Percentiles rank a stretch among this genome's conserved stretches.
Evolutionary conservation across 2,888 invertebrate genomes (phyloP).

Genomic region (Dynastes hyllus): DNA sequence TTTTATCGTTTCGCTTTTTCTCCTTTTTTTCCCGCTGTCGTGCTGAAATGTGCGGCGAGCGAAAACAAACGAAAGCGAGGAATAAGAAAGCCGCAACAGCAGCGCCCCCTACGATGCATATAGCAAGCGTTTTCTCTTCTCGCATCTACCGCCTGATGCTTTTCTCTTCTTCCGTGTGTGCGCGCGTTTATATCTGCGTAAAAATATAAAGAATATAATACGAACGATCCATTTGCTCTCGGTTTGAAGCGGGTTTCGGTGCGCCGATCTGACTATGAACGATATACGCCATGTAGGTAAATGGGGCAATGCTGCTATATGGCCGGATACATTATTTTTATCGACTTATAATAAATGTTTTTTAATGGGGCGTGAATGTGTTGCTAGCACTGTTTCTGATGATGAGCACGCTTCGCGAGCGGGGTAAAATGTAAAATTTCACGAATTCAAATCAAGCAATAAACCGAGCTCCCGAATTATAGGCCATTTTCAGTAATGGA

Average conservation of each 20-base stretch:
- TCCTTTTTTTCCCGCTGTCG: not conserved
- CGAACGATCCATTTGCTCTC: constrained; percentile 12
- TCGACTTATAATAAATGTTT: constrained; percentile 38
- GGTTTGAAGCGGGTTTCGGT: not conserved
- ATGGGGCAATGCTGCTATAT: constrained; percentile 29
- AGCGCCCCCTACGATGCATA: not conserved
- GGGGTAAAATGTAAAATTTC: not conserved
- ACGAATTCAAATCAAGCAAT: not conserved
- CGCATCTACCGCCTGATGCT: too few species aligned
- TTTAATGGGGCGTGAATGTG: constrained; percentile 14
- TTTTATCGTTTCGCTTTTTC: not conserved
- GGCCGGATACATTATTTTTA: constrained; percentile 37
- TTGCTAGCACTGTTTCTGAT: not conserved
- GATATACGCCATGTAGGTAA: constrained; percentile 34
- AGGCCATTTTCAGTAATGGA: constrained; percentile 9
- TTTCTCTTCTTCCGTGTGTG: not conserved
- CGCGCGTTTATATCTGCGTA: constrained; percentile 1
- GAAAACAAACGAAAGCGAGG: constrained; percentile 18
- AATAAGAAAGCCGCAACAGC: constrained; percentile 5
- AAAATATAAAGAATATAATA: constrained; percentile 8
- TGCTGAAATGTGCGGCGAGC: not conserved
- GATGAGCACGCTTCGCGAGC: not conserved
- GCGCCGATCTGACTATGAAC: constrained; percentile 17
- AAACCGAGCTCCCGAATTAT: not conserved
- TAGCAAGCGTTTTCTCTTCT: too few species aligned